Evolutionary conservation across 2,113 vertebrate genomes (phyloP).

Genomic region (Sinocyclocheilus anshuiensis): DNA sequence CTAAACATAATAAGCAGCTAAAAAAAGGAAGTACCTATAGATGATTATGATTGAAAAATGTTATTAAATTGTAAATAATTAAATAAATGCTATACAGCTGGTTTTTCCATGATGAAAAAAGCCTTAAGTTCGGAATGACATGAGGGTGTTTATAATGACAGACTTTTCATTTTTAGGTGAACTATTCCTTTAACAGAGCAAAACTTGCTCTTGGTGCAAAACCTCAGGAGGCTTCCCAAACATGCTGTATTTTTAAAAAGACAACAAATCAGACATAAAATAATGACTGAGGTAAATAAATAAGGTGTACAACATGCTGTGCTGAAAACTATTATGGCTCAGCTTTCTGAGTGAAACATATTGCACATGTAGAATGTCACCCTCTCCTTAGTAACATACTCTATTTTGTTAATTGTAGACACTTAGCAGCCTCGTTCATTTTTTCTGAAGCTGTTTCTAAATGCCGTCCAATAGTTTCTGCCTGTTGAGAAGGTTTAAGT

Average conservation of each 20-base stretch:
- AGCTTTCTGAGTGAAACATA: background rate
- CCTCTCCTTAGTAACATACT: background rate
- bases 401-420: background rate
- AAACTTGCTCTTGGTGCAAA: background rate
- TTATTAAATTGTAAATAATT: too few relatives aligned
- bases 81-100: too few relatives aligned
- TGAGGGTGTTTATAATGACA: background rate
- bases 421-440: background rate
- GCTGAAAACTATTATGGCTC: background rate
- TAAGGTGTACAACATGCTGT: background rate
- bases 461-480: background rate
- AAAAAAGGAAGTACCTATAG: background rate
- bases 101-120: background rate
- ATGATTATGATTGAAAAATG: background rate
- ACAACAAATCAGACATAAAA: background rate
- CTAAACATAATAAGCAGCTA: background rate
- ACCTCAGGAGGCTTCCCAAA: background rate
- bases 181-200: background rate
- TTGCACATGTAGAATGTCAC: background rate
- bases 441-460: background rate
- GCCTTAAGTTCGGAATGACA: background rate
- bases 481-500: slow-evolving; percentile 10
- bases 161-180: too few relatives aligned
- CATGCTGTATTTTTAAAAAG: background rate
- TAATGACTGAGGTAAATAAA: background rate